Conservation (phyloP, 2,888 invertebrate genomes). For the Folsomia candida region DNA sequence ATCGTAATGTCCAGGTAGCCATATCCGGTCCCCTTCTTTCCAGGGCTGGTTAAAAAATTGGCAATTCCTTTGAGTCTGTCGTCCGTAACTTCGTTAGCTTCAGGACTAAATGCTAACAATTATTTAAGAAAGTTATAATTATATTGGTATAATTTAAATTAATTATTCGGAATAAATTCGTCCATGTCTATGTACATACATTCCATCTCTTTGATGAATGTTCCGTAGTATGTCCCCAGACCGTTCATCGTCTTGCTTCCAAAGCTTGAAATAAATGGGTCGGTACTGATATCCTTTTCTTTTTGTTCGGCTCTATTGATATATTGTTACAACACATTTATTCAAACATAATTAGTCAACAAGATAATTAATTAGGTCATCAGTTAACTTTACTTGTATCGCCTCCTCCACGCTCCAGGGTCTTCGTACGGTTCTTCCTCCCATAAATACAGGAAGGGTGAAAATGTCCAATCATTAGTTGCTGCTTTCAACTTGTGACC, state of each 20-base stretch:
- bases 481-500: slow-evolving; percentile 48
- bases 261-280: slow-evolving; percentile 34
- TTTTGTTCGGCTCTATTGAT: slow-evolving; percentile 18
- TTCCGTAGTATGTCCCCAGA: slow-evolving; percentile 60
- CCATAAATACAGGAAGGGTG: slow-evolving; percentile 43
- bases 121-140: neutral
- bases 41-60: slow-evolving; percentile 54
- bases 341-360: neutral
- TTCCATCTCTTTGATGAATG: slow-evolving; percentile 53
- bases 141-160: slow-evolving; percentile 4
- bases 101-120: slow-evolving; percentile 49
- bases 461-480: slow-evolving; percentile 48
- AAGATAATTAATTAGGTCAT: neutral
- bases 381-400: slow-evolving; percentile 28
- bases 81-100: slow-evolving; percentile 26
- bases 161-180: neutral
- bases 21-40: slow-evolving; percentile 57
- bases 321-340: neutral
- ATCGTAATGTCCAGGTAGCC: slow-evolving; percentile 59
- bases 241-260: slow-evolving; percentile 50
- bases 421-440: slow-evolving; percentile 45
- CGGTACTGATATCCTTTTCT: slow-evolving; percentile 22
- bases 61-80: slow-evolving; percentile 35
- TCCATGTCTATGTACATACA: slow-evolving; percentile 27
- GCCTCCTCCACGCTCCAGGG: slow-evolving; percentile 37